Evolutionary conservation across 2,797 vertebrate genomes (phyloP), one percentile per base, ranked within the genome.

Genomic region (Lagocephalus sceleratus): DNA sequence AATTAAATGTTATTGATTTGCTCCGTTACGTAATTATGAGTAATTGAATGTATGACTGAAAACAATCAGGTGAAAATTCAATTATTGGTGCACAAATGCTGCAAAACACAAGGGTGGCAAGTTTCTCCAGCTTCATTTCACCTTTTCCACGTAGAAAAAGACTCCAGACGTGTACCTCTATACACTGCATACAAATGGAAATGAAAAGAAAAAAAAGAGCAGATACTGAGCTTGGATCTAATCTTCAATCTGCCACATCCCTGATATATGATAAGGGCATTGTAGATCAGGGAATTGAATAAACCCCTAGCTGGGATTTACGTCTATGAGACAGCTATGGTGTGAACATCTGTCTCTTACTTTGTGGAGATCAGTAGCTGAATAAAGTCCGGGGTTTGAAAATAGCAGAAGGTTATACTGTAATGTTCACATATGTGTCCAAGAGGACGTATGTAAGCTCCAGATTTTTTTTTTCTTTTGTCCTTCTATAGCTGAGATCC

Each of bases 181-280:
- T 78, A 75, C 0, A 12, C 47, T 60, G 63, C 76, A 75, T 17
- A 57, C 57, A 44, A 63, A 62, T 51, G 35, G 17, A 40, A 42
- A 14, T 42, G 10, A 19, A 19, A 6, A 17, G 39, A 40, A n/a
- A 55, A 58, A 56, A 63, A 69, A 70, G 76, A 82, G 74, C 76
- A 81, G 76, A 77, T 78, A 75, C 57, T 53, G 62, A 46, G 54
- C 57, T 44, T 21, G 63, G 59, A 84, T 85, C 77, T 87, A 79
- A 87, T 88, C 87, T 84, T 66, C 78, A 66, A 76, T 83, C 71
- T 77, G 44, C 35, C 19, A 78, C 73, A 87, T 85, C 77, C 67
- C 61, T 79, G 77, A 75, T 78, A 81, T 83, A 80, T 71, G 85
- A 87, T 87, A 85, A 85, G 75, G 76, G 70, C 67, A 61, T 71